Evolutionary conservation across 64 coral and sea anemone genomes (phyloP), one percentile per base, ranked within the genome.

Genomic region (Montipora cactus): DNA sequence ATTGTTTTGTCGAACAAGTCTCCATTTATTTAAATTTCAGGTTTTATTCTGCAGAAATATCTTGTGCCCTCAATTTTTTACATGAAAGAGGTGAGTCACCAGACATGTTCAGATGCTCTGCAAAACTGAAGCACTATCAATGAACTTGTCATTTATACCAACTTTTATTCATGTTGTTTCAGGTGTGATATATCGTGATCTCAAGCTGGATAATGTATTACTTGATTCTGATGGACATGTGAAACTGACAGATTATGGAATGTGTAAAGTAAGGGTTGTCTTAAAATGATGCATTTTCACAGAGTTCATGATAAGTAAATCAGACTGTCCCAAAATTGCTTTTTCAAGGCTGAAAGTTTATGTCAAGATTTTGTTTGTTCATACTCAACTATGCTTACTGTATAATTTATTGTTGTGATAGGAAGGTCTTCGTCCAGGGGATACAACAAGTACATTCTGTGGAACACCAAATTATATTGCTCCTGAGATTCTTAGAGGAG

Each of bases 381-480:
- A 37, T 37, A 37, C 37, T 37, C 37, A 37, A 37, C 37, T 37
- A 37, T 37, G 37, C 37, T 37, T 37, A 37, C 37, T 37, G 37
- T 37, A 37, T 28, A 18, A 5, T 64, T 64, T 28, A 8, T 61
- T 84, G n/a, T 68, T 44, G 15, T 73, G 5, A 55, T 45, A 98
- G 98, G 98, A 99, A 83, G 98, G 98, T 25, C 89, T 99, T 44
- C 92, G 98, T 49, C 98, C 98, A 23, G 98, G 98, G 4, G 98
- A 99, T 66, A 92, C 80, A 78, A 99, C 98, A 44, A 99, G 98
- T 74, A 99, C 98, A 15, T 99, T 99, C 53, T 99, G 98, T 87
- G 98, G 98, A 82, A 99, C 98, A 81, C 98, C 98, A 87, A 99
- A 99, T 86, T 99, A 99, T 57, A 99, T 99, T 47, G 98, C 98